These are phyloP conservation scores for Esox niger DNA, from an alignment of 2,113 vertebrate genomes.

Conservation along the genomic window DNA sequence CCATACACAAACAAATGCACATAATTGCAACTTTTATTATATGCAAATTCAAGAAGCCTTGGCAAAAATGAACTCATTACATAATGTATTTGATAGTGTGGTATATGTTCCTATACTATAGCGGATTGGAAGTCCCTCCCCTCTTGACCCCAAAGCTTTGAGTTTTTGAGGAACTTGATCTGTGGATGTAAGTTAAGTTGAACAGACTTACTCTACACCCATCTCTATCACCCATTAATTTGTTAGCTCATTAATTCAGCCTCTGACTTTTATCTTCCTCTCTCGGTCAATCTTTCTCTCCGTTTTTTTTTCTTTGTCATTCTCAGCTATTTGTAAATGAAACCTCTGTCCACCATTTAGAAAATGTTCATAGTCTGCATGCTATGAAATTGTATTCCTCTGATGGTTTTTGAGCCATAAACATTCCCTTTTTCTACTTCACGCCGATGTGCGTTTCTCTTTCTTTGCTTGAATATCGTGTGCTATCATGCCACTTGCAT, in stretches of 20 bases:
- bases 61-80: too few species aligned
- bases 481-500: background rate
- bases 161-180: too few species aligned
- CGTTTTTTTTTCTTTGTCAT: background rate
- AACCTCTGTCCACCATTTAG: constrained; percentile 19
- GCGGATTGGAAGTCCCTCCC: too few species aligned
- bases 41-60: too few species aligned
- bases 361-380: constrained; percentile 6
- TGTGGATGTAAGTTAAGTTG: too few species aligned
- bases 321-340: constrained; percentile 3
- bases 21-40: too few species aligned
- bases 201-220: background rate
- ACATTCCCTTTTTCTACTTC: constrained; percentile 10
- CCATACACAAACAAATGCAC: too few species aligned
- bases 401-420: constrained; percentile 28
- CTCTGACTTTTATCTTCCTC: background rate
- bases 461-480: background rate
- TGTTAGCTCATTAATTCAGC: background rate
- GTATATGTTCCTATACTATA: too few species aligned
- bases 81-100: too few species aligned
- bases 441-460: background rate
- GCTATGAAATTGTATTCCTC: constrained; percentile 27
- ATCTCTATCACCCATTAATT: background rate
- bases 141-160: too few species aligned
- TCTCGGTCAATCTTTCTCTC: background rate